Conservation (phyloP, 2,888 invertebrate species). For the Agonum fuliginosum region DNA sequence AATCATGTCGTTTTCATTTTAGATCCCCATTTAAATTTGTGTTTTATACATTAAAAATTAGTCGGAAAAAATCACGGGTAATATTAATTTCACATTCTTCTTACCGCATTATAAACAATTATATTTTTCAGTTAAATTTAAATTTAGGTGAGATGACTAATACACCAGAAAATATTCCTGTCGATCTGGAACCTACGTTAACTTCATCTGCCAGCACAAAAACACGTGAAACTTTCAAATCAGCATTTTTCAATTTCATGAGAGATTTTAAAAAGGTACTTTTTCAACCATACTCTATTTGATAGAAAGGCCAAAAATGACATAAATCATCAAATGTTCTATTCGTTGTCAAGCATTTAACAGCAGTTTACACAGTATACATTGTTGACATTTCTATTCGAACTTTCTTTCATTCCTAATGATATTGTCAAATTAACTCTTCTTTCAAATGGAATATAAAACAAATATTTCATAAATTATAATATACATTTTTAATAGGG, state of each 20-base stretch:
- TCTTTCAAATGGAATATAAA: neutral
- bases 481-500: neutral
- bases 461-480: neutral
- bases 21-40: neutral
- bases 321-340: too few species aligned
- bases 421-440: too few species aligned
- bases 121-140: slow-evolving; percentile 1
- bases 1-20: neutral
- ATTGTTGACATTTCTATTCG: too few species aligned
- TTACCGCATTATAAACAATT: neutral
- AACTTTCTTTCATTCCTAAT: too few species aligned
- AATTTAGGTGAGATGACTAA: neutral
- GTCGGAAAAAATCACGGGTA: neutral
- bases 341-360: too few species aligned
- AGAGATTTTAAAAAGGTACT: slow-evolving; percentile 17
- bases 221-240: neutral
- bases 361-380: too few species aligned
- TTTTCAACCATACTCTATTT: too few species aligned
- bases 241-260: slow-evolving; percentile 25
- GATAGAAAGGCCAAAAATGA: too few species aligned
- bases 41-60: neutral
- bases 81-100: neutral
- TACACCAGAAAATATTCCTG: neutral
- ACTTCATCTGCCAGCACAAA: neutral
- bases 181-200: neutral